phyloP scores from a whole-genome alignment of 92 coral and sea anemone genomes.

The Bergia puertoricense region DNA sequence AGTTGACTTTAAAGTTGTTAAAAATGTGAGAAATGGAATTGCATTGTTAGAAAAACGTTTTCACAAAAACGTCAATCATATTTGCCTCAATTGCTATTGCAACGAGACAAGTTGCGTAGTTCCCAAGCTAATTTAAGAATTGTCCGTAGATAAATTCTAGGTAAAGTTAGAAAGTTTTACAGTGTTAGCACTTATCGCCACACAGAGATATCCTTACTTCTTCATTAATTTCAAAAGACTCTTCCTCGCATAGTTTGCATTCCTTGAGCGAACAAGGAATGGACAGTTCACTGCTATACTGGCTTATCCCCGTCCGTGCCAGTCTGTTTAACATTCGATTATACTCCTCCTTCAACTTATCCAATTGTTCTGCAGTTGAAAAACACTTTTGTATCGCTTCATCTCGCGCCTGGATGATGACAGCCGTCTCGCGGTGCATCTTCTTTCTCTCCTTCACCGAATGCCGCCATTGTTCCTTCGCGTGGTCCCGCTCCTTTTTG shows the following conservation, averaged over 20 bases:
- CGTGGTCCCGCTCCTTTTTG: constrained; percentile 83
- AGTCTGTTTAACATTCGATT: constrained; percentile 80
- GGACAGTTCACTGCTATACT: constrained; percentile 76
- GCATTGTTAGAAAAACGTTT: no score
- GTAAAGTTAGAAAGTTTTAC: no score
- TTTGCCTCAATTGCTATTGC: no score
- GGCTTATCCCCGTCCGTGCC: constrained; percentile 74
- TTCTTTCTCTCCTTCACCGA: constrained; percentile 91
- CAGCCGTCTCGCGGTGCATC: constrained; percentile 85
- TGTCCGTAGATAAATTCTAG: no score
- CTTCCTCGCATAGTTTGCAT: constrained; percentile 83
- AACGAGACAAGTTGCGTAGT: no score
- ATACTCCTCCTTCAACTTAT: constrained; percentile 85
- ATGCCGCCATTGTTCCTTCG: constrained; percentile 94
- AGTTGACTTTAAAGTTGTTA: no score
- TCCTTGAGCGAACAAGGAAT: constrained; percentile 82
- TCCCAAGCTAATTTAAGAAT: no score
- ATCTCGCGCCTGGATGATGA: constrained; percentile 84
- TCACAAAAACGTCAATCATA: no score
- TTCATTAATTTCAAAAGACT: constrained; percentile 51
- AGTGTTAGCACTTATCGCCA: no score
- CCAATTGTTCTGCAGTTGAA: constrained; percentile 89
- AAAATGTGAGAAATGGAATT: no score
- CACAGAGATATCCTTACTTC: constrained; percentile 51
- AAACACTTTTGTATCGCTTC: constrained; percentile 96